Conservation (phyloP, 2,113 vertebrate species). For the Electrona antarctica region DNA sequence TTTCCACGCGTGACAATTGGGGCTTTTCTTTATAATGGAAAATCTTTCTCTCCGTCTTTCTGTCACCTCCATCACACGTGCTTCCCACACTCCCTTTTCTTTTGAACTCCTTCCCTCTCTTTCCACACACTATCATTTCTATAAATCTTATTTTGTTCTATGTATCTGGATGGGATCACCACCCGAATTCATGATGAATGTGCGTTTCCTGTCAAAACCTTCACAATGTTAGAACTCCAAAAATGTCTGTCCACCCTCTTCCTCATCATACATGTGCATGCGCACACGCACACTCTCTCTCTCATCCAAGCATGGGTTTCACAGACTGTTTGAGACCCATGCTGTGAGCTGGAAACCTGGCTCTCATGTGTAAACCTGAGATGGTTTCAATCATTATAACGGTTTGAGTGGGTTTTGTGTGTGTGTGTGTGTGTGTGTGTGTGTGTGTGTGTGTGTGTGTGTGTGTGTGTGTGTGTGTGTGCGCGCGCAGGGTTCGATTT, state of each 20-base stretch:
- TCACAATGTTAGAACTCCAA: constrained; percentile 33
- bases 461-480: neutral
- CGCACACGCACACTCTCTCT: constrained; percentile 11
- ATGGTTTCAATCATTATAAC: neutral
- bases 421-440: constrained; percentile 17
- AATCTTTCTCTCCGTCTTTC: constrained; percentile 13
- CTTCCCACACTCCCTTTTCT: neutral
- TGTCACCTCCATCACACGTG: constrained; percentile 19
- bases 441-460: neutral
- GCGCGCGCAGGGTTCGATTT: too few relatives aligned
- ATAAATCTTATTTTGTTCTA: neutral
- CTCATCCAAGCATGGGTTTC: too few relatives aligned
- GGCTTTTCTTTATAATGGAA: constrained; percentile 22
- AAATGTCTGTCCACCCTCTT: constrained; percentile 10
- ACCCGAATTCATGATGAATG: constrained; percentile 32
- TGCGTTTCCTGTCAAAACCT: constrained; percentile 33
- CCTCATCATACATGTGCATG: constrained; percentile 7
- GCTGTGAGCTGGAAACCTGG: constrained; percentile 41
- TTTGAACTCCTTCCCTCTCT: constrained; percentile 14
- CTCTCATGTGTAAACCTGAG: constrained; percentile 33
- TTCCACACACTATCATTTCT: neutral
- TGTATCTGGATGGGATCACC: constrained; percentile 4
- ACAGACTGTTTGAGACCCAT: constrained; percentile 44
- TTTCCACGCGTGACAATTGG: constrained; percentile 39
- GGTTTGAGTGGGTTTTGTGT: neutral